Evolutionary conservation across 2,888 invertebrate species (phyloP), one percentile per base, ranked within the genome.

Genomic region (Chymomyza procnemis): DNA sequence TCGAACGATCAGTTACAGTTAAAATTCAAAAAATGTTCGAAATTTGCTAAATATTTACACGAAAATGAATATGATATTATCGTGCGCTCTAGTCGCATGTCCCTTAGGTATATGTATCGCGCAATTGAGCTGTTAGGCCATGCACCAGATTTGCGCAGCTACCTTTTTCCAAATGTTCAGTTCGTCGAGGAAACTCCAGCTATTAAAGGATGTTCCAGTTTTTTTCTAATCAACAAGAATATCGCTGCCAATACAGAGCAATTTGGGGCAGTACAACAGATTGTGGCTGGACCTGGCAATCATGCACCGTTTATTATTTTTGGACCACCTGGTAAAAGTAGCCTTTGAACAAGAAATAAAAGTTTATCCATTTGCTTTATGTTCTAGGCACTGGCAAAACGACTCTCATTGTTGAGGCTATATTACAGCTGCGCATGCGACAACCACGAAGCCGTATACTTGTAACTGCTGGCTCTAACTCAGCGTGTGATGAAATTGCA

Each of bases 311-410:
- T 96, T 85, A 93, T 97, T 30, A 92, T 97, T 58, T 97, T 95
- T 91, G 97, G 97, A n/a, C 97, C 97, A 48, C 97, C 97, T 58
- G 97, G 97, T 70, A 94, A 61, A 60, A 59, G n/a, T 6, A 5
- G 3, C 5, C 12, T 6, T 30, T 30, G 6, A 50, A 9, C 3
- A 52, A 6, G 16, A 46, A 19, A 6, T 18, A 6, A 62, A 60
- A 60, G 19, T 50, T 21, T 48, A n/a, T n/a, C n/a, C 41, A 57
- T 50, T 26, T 41, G 4, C 4, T 50, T 18, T 18, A 52, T 61
- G 55, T 55, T 60, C 9, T 71, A 94, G 72, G 93, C 92, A 95
- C 95, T n/a, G 95, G 95, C n/a, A 95, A 95, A 90, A 95, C 95
- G 0, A 92, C 94, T 12, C 95, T 95, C 1, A 85, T 95, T 26